Base-by-base conservation (phyloP, 2,888 invertebrate species). In the Drosophila barbarae region DNA sequence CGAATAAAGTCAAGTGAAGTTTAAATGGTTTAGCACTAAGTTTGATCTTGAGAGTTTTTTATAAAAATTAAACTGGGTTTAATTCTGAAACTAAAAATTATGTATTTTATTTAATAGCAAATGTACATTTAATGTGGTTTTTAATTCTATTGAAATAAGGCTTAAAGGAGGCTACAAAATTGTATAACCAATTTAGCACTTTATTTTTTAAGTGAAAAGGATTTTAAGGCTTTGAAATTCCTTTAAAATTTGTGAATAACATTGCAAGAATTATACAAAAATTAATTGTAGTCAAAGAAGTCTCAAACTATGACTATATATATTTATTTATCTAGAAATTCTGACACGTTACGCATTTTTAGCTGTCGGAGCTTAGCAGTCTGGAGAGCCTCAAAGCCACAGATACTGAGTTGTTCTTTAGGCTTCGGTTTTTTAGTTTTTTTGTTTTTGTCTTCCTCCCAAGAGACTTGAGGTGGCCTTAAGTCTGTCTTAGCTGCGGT, bases 11-110 rank as follows among this genome's bases (percentile, higher is more conserved):
- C 38, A 34, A 38, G 38, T 44, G 35, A 35, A n/a, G 18, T 34
- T 46, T 67, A 67, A 72, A 69, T 64, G 35, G 18, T n/a, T 54
- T 23, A 34, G 12, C 13, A 18, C 5, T 13, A 6, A 21, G 12
- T 30, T 21, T 36, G 7, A 6, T 12, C n/a, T 36, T 30, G 9
- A 9, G 5, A 12, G 10, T 18, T 34, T 26, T 21, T 26, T 2
- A 2, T 10, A 15, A 3, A 12, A 9, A 13, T 23, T 23, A 41
- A 21, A 39, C 12, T 12, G 5, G 8, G n/a, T n/a, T 28, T 10
- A 28, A 6, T 28, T 28, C n/a, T 8, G n/a, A 2, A 23, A 23
- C n/a, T 9, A 7, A 21, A 7, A 5, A 2, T 0, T 4, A 13
- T 41, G 26, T 26, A 26, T 2, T 5, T 2, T n/a, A 41, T n/a